Evolutionary conservation across 2,113 vertebrate genomes (phyloP), one percentile per base, ranked within the genome.

Genomic region (Ginglymostoma cirratum): DNA sequence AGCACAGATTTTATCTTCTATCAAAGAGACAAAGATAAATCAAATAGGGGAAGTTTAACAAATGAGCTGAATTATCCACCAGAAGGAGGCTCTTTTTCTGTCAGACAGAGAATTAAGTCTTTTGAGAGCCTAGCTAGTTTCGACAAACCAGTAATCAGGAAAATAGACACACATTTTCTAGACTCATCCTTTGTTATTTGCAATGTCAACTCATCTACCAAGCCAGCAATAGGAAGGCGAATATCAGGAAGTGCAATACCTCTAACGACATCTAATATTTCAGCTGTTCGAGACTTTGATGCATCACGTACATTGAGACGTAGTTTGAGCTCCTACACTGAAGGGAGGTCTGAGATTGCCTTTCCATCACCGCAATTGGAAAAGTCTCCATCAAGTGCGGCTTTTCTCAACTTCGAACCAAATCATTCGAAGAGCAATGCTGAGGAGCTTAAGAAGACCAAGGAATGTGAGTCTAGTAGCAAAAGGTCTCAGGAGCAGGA

Each of bases 51-150:
- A 38, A 98, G 98, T 95, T 97, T 98, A 95, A 97, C 98, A 96
- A 98, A 97, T 1, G 98, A 98, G 45, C 96, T 97, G 86, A 97
- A 97, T 96, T 97, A 97, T 97, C 97, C 98, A 0, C 97, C 97
- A 4, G 98, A 98, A 96, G 97, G 97, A 78, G 97, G 98, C 96
- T 98, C 98, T 67, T 98, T 99, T 97, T 99, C 99, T 61, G 99
- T 99, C 76, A 98, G 98, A 96, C 98, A 99, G 96, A 98, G 99
- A 96, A 99, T 99, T 96, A 99, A 99, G 97, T 99, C 99, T 10
- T 99, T 99, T 66, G 99, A 99, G 97, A 99, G 99, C 96, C 96
- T 99, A 96, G 98, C 98, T 78, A 98, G 98, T 96, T 98, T 98
- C 30, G 99, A 99, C 96, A 97, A 98, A 96, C 97, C 98, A 0